Base-by-base conservation (phyloP, 2,113 vertebrate species). In the Corydoras sp. region DNA sequence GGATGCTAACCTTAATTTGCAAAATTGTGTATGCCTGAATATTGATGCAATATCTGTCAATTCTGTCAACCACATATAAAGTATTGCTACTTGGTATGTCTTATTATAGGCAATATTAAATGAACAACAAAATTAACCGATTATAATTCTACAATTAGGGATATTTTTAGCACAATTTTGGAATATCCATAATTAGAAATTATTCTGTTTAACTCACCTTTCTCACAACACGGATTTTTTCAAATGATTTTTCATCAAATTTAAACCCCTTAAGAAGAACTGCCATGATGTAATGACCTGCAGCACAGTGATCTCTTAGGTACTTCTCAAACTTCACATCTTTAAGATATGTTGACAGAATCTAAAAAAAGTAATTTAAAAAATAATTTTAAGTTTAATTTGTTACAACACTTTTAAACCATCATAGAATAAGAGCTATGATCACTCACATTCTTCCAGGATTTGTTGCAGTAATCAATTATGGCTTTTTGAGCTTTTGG, bases 241-340 rank as follows among this genome's bases (percentile, higher is more conserved):
- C 51, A 91, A 91, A 94, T 0, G 73, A 88, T 0, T 65, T 54
- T 12, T 58, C 24, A 79, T 58, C 24, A 79, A 94, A 94, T 0
- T 85, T 85, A 43, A 81, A 92, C 66, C 89, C 92, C 0, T 86
- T 76, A 1, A 85, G 69, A 32, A 92, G 87, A 11, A 93, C 82
- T 0, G 72, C 81, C 66, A 89, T 86, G 49, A 69, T 68, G 31
- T 91, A 93, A 7, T 87, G 76, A 64, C 78, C 85, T 0, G 84
- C 82, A 10, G 84, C 32, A 0, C 92, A 94, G 70, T 89, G 70
- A 0, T 90, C 86, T 5, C 29, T 78, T 5, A 91, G 86, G 18
- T 69, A 82, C 12, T 67, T 78, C 24, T 55, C 76, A 24, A 24
- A 1, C 32, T 68, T 83, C 0, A 2, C 32, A 0, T 0, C 18